phyloP scores from a whole-genome alignment of 2,113 vertebrate genomes.

The Pluvialis apricaria region DNA sequence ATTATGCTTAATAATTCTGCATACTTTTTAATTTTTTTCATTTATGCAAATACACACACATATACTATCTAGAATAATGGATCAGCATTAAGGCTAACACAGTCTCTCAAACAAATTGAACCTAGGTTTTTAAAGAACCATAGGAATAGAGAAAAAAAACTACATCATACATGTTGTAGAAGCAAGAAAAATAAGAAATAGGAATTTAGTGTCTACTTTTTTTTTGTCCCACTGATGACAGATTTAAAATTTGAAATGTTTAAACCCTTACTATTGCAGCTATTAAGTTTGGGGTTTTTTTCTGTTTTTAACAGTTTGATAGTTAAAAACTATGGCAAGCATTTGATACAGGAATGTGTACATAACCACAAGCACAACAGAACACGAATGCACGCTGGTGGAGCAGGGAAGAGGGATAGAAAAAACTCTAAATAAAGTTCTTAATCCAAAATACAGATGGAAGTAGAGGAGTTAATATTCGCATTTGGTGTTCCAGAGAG shows the following conservation, averaged over 20 bases:
- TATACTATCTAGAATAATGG: not conserved
- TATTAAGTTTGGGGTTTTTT: not conserved
- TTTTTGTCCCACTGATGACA: not conserved
- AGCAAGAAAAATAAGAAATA: not conserved
- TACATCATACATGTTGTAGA: not conserved
- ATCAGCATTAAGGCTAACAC: not conserved
- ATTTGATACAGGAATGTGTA: not conserved
- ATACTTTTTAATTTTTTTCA: not conserved
- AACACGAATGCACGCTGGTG: not conserved
- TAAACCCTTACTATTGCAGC: not conserved
- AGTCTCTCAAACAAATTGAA: not conserved
- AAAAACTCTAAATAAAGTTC: not conserved
- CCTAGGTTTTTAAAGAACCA: not conserved
- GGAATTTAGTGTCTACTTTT: not conserved
- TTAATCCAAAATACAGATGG: not conserved
- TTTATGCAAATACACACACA: not conserved
- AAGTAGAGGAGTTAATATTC: not conserved
- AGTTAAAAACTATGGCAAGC: not conserved
- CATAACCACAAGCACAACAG: not conserved
- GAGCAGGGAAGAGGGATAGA: not conserved
- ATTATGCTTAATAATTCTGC: not conserved
- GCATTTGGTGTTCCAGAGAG: not conserved
- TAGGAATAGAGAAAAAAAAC: rapidly evolving
- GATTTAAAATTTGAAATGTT: not conserved
- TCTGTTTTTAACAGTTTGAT: not conserved